Evolutionary conservation across 2,888 invertebrate genomes (phyloP).

Genomic region (Drosophila quinaria): DNA sequence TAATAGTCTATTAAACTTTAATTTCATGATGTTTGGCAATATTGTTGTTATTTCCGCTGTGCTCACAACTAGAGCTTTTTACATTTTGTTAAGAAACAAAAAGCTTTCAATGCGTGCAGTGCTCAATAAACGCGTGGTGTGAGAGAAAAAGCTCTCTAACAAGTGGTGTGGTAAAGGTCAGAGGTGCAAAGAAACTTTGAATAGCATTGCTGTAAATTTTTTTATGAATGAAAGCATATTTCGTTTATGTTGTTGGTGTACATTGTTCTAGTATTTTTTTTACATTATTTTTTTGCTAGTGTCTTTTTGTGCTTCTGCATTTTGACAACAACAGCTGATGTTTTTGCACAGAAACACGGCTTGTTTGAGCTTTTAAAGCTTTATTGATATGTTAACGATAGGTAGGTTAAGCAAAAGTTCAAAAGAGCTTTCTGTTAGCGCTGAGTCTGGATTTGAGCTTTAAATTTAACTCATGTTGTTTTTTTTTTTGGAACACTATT

Average conservation of each 20-base stretch:
- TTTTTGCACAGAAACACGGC: conserved; percentile 8
- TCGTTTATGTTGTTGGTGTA: not conserved
- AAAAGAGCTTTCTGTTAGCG: conserved; percentile 16
- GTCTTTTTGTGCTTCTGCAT: not conserved
- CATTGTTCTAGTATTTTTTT: not conserved
- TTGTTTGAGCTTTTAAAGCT: conserved; percentile 19
- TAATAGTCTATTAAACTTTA: conserved; percentile 14
- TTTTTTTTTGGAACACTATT: not conserved
- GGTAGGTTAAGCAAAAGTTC: conserved; percentile 8
- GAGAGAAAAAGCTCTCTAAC: conserved; percentile 13
- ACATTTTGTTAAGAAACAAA: conserved; percentile 45
- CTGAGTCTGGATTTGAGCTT: not conserved
- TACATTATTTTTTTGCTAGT: not conserved
- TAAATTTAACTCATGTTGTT: not conserved
- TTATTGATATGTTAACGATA: conserved; percentile 4
- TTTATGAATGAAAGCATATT: not conserved
- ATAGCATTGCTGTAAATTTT: not conserved
- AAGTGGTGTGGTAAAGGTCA: conserved; percentile 5
- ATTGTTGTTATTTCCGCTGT: conserved; percentile 24
- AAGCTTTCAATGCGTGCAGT: conserved; percentile 42
- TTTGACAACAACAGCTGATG: not conserved
- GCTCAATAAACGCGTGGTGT: conserved; percentile 55
- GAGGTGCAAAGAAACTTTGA: not conserved
- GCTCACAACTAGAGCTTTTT: conserved; percentile 39
- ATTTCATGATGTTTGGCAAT: conserved; percentile 33